phyloP scores from a whole-genome alignment of 2,113 vertebrate genomes.

The Gambusia holbrooki region DNA sequence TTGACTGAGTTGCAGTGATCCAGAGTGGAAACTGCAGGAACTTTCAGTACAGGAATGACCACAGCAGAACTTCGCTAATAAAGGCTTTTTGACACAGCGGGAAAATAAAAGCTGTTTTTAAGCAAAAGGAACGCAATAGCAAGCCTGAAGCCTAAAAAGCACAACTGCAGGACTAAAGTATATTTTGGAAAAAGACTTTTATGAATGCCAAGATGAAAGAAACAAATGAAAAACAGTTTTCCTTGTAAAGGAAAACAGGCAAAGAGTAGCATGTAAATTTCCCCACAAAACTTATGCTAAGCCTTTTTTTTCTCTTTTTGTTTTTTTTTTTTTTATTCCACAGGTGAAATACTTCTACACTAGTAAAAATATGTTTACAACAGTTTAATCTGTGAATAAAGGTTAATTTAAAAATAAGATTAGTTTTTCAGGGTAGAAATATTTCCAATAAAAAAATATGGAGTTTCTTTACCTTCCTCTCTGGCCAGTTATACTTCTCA shows the following conservation, averaged over 20 bases:
- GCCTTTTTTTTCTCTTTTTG: no score
- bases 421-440: neutral
- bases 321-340: no score
- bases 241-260: neutral
- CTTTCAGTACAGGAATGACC: no score
- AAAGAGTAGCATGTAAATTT: neutral
- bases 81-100: neutral
- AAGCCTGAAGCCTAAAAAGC: neutral
- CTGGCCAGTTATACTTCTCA: slow-evolving; percentile 96
- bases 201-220: neutral
- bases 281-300: neutral
- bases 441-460: neutral
- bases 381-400: neutral
- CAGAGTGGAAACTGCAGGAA: no score
- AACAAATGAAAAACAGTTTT: neutral
- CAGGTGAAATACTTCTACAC: no score
- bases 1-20: no score
- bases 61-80: no score
- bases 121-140: neutral
- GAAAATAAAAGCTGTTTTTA: neutral
- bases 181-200: neutral
- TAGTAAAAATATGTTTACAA: no score
- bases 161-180: neutral
- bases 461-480: slow-evolving; percentile 88
- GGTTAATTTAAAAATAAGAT: neutral